Evolutionary conservation across 2,888 invertebrate species (phyloP).

Genomic region (Hipparchia sbordonii): DNA sequence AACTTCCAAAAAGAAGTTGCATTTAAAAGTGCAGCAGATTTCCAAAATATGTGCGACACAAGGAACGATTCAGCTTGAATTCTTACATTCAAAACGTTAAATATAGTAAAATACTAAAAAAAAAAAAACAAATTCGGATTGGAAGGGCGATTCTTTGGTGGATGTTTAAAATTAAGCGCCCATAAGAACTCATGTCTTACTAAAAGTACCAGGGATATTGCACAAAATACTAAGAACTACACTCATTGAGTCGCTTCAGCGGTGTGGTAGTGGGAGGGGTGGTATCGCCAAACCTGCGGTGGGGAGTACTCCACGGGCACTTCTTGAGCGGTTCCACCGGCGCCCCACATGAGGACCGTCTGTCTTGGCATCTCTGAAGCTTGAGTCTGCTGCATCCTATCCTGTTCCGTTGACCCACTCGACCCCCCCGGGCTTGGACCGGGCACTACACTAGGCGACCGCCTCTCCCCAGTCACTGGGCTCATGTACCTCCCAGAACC

Average conservation of each 20-base stretch:
- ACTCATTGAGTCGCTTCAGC: conserved; percentile 78
- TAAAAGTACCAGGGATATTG: conserved; percentile 41
- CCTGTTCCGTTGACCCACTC: conserved; percentile 71
- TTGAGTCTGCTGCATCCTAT: conserved; percentile 67
- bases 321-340: conserved; percentile 75
- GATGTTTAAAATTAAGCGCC: conserved; percentile 25
- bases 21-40: conserved; percentile 13
- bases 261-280: conserved; percentile 78
- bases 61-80: conserved; percentile 20
- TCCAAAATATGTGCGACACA: conserved; percentile 26
- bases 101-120: conserved; percentile 30
- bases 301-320: conserved; percentile 76
- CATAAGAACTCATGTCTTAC: conserved; percentile 18
- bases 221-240: conserved; percentile 48
- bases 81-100: conserved; percentile 25
- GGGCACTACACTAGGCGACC: conserved; percentile 84
- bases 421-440: conserved; percentile 76
- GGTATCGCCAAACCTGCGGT: conserved; percentile 81
- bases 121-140: conserved; percentile 39
- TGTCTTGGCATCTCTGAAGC: conserved; percentile 88
- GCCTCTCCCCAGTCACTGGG: conserved; percentile 84
- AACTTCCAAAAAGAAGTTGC: conserved; percentile 14
- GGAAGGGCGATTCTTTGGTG: conserved; percentile 38
- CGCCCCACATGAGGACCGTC: conserved; percentile 97
- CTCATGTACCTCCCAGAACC: conserved; percentile 83